These are phyloP conservation scores for Drosophila baimaii DNA, from an alignment of 1,140 invertebrate species.

Conservation along the genomic window DNA sequence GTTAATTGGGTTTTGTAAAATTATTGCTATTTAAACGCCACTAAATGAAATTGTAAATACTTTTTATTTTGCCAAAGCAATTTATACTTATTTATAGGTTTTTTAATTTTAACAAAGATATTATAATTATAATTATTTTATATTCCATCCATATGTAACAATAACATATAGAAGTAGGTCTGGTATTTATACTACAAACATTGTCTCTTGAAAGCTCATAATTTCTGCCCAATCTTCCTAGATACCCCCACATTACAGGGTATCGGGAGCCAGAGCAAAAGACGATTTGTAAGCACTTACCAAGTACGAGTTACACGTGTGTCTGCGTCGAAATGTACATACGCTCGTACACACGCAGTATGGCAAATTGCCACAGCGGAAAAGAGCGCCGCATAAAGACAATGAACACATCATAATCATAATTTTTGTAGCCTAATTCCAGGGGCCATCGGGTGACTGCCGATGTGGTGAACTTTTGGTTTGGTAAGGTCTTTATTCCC, in stretches of 20 bases:
- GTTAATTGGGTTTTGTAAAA: too few relatives aligned
- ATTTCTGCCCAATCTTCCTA: not conserved
- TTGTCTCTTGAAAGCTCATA: accelerated
- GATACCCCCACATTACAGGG: constrained; percentile 6
- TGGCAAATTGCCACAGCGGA: constrained; percentile 59
- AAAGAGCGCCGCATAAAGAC: constrained; percentile 68
- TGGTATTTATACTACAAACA: too few relatives aligned
- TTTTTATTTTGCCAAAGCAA: too few relatives aligned
- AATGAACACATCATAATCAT: constrained; percentile 82
- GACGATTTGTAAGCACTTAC: constrained; percentile 65
- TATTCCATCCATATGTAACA: too few relatives aligned
- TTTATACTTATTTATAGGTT: too few relatives aligned
- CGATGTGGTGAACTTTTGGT: constrained; percentile 38
- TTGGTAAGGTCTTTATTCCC: constrained; percentile 10
- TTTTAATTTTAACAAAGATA: too few relatives aligned
- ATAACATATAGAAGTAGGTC: too few relatives aligned
- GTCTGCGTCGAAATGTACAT: constrained; percentile 1
- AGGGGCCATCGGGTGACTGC: constrained; percentile 32
- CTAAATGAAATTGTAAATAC: too few relatives aligned
- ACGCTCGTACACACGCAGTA: constrained; percentile 6
- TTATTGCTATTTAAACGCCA: too few relatives aligned
- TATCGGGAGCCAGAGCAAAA: constrained; percentile 7
- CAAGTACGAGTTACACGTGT: constrained; percentile 51
- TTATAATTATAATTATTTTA: too few relatives aligned
- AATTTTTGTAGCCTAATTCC: constrained; percentile 78